Evolutionary conservation across 2,888 invertebrate genomes (phyloP), one percentile per base, ranked within the genome.

Genomic region (Subacronicta megacephala): DNA sequence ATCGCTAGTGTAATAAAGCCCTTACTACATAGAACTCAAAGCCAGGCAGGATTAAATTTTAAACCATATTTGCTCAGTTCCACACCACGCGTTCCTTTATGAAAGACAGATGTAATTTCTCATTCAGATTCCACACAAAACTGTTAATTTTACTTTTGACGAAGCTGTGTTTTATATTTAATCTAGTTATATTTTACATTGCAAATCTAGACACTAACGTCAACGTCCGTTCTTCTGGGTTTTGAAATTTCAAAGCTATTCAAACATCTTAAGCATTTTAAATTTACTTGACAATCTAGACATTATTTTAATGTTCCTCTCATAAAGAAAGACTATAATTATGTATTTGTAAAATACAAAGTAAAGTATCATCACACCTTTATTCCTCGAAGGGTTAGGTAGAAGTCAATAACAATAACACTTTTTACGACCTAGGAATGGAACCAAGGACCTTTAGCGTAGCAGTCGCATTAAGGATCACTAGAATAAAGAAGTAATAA

Each of bases 51-150:
- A 61, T 66, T 68, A 49, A 53, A 68, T 66, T n/a, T 61, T 66
- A 40, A 61, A 52, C 56, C 38, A 62, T 68, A 66, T 72, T 66
- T 68, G 67, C 67, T 9, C 43, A 60, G 50, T 42, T 17, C 20
- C 15, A 59, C 44, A 52, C 71, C 16, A 29, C 51, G 29, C 13
- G 20, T 31, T 26, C 47, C 45, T 54, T 49, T 67, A 71, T 59
- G 66, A 65, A 67, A 65, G 45, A 53, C 51, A 49, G 41, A 54
- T 54, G 51, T 47, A 55, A 68, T 68, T 55, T 52, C 51, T 55
- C 58, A 72, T 61, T 68, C 46, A 52, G 29, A 45, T 49, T 66
- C 29, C 40, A 29, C 51, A 47, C 23, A 12, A 57, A 70, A 50
- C 62, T 69, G 43, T 70, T 52, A 16, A 47, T 58, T 64, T 58